Conservation (phyloP, 2,113 vertebrate genomes). For the Raja brachyura region DNA sequence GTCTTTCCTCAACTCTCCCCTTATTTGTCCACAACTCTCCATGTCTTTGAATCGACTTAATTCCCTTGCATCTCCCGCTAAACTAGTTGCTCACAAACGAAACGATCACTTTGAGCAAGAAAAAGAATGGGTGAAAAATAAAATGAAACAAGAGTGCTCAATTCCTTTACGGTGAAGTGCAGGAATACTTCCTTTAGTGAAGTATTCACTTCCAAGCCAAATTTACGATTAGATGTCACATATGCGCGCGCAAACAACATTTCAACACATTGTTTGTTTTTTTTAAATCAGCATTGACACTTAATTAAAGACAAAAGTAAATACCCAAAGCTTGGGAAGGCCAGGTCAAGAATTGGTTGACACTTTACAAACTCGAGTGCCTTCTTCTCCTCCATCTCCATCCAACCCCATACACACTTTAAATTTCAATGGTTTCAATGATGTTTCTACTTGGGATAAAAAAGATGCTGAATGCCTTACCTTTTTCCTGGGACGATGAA, state of each 20-base stretch:
- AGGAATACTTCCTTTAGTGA: too few species aligned
- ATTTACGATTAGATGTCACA: neutral
- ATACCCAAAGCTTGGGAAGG: neutral
- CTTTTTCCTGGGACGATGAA: conserved; percentile 31
- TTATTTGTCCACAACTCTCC: too few species aligned
- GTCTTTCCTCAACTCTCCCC: too few species aligned
- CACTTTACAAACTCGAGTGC: conserved; percentile 6
- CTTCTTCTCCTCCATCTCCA: neutral
- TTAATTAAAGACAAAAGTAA: neutral
- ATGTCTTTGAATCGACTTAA: too few species aligned
- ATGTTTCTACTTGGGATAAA: too few species aligned
- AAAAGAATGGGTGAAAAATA: neutral
- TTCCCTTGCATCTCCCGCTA: too few species aligned
- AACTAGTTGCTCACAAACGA: neutral
- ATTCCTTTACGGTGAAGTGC: neutral
- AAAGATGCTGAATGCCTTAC: neutral
- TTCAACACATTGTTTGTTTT: neutral
- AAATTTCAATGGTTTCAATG: too few species aligned
- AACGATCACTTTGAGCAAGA: neutral
- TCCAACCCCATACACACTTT: too few species aligned
- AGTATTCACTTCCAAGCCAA: neutral
- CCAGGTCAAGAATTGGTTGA: neutral
- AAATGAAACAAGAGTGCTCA: neutral
- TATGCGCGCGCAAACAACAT: too few species aligned
- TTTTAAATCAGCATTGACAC: neutral